These are phyloP conservation scores for Pluvialis apricaria DNA, from an alignment of 2,113 vertebrate species.

Conservation along the genomic window DNA sequence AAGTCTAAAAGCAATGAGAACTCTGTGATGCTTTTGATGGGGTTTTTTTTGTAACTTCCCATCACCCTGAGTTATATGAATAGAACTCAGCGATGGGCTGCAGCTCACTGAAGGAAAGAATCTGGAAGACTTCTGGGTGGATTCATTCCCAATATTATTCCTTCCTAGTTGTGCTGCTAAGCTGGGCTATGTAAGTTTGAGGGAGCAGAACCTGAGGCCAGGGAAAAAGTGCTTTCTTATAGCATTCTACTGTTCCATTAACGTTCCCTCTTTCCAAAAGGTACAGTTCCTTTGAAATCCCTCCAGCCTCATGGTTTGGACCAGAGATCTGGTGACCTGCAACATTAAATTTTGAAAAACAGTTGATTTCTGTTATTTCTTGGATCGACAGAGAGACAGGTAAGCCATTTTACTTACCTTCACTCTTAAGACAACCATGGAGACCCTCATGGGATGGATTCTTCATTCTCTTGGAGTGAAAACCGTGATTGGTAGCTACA, in stretches of 20 bases:
- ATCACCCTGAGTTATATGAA: neutral
- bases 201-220: neutral
- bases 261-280: neutral
- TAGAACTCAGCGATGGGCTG: neutral
- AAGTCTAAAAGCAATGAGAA: neutral
- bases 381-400: neutral
- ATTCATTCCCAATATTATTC: neutral
- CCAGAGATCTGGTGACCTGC: neutral
- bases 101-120: neutral
- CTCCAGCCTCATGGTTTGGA: neutral
- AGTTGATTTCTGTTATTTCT: neutral
- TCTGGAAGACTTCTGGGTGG: neutral
- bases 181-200: neutral
- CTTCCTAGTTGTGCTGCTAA: neutral
- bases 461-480: neutral
- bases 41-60: neutral
- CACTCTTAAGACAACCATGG: neutral
- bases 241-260: neutral
- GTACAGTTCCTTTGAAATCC: neutral
- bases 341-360: neutral
- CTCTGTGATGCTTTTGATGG: neutral
- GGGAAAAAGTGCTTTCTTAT: neutral
- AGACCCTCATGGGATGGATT: neutral
- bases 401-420: neutral
- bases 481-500: neutral